Evolutionary conservation across 2,888 invertebrate genomes (phyloP).

Genomic region (Acleris literana): DNA sequence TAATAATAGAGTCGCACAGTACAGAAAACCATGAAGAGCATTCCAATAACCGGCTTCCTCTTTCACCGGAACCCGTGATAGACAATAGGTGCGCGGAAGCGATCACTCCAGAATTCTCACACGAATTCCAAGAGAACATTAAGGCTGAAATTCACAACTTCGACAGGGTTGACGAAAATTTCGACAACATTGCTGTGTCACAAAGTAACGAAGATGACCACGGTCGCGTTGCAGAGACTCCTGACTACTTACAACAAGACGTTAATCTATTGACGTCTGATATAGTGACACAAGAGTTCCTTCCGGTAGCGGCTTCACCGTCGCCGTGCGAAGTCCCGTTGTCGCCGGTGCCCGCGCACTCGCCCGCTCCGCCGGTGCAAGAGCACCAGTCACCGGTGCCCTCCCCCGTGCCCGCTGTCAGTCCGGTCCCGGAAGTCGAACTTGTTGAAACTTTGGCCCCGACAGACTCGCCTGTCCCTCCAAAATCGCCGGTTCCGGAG

Average conservation of each 20-base stretch:
- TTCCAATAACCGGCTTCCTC: slow-evolving; percentile 43
- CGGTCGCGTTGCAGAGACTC: slow-evolving; percentile 15
- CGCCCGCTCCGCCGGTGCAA: slow-evolving; percentile 34
- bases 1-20: neutral
- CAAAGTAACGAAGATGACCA: slow-evolving; percentile 10
- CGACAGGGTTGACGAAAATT: slow-evolving; percentile 30
- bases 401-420: slow-evolving; percentile 43
- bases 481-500: slow-evolving; percentile 38
- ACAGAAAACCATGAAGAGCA: slow-evolving; percentile 21
- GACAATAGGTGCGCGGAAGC: slow-evolving; percentile 44
- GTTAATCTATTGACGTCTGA: slow-evolving; percentile 19
- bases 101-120: slow-evolving; percentile 47
- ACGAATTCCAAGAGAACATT: slow-evolving; percentile 39
- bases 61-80: slow-evolving; percentile 42
- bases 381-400: slow-evolving; percentile 44
- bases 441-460: slow-evolving; percentile 37
- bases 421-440: slow-evolving; percentile 11
- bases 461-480: slow-evolving; percentile 38
- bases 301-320: slow-evolving; percentile 46
- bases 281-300: slow-evolving; percentile 21
- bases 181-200: neutral
- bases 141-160: slow-evolving; percentile 35
- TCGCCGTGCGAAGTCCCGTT: slow-evolving; percentile 36
- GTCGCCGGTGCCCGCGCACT: slow-evolving; percentile 10
- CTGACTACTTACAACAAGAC: slow-evolving; percentile 13